Evolutionary conservation across 2,113 vertebrate genomes (phyloP), one percentile per base, ranked within the genome.

Genomic region (Pseudolaguvia tuberculata): DNA sequence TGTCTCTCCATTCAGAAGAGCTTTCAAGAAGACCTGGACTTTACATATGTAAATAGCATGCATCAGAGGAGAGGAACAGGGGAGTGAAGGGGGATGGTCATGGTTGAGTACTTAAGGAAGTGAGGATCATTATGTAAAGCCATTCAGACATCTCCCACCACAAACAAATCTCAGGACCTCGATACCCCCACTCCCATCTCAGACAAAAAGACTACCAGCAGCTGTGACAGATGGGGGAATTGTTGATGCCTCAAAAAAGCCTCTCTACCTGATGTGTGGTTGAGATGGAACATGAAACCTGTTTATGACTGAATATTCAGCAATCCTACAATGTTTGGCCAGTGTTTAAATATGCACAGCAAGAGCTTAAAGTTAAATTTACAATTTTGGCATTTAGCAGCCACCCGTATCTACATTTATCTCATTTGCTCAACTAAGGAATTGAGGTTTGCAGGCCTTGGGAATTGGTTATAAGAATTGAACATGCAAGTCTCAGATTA

Each of bases 91-190:
- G 88, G 88, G 89, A 88, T 79, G 88, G 90, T 90, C 87, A 90
- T 86, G 89, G 87, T 80, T 90, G 89, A 89, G 86, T 86, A 88
- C 89, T 89, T 90, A 87, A 90, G 90, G 90, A 92, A 91, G 90
- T 89, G 79, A 85, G 84, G 87, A 88, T 88, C 86, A 87, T 91
- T 90, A 89, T 76, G 27, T 70, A 39, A 73, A 61, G 57, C 81
- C 76, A 86, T 90, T 88, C 88, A 88, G 78, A 70, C 76, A 80
- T 85, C 85, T 83, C 82, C 85, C 84, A 87, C 84, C 85, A 82
- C 88, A 90, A 89, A 89, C 89, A 90, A 88, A 88, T 86, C 79
- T 71, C 79, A 84, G 77, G 77, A 85, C 82, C 63, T 39, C 56
- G 75, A 51, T 84, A 76, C 57, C 68, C 80, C 55, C 65, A 58